phyloP scores from a whole-genome alignment of 2,113 vertebrate genomes.

The Motacilla alba region DNA sequence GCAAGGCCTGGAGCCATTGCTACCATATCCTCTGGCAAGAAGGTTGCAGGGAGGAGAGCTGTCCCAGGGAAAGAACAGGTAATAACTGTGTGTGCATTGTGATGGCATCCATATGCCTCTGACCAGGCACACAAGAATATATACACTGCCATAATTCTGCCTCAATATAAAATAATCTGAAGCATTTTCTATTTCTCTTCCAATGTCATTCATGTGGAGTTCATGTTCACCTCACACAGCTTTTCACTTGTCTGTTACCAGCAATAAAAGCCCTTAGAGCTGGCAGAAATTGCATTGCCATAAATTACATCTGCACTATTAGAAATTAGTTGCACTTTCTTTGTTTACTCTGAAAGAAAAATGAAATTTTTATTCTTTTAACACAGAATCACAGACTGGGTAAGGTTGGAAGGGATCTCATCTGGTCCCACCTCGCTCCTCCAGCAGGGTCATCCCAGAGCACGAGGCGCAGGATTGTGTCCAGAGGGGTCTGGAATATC shows the following conservation, averaged over 20 bases:
- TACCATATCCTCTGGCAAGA: not conserved
- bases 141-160: not conserved
- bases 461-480: not conserved
- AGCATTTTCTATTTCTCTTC: not conserved
- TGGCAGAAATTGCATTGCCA: not conserved
- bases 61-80: not conserved
- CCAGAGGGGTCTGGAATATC: fast-evolving
- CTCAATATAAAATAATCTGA: not conserved
- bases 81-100: not conserved
- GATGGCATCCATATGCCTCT: not conserved
- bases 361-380: not conserved
- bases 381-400: not conserved
- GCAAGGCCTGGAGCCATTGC: not conserved
- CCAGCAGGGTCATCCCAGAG: not conserved
- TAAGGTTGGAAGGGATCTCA: not conserved
- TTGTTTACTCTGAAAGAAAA: not conserved
- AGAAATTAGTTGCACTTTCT: not conserved
- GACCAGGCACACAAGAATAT: not conserved
- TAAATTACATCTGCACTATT: not conserved
- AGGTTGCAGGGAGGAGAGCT: not conserved
- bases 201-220: not conserved
- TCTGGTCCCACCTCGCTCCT: not conserved
- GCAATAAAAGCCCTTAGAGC: not conserved
- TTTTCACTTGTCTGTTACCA: not conserved
- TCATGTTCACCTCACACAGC: not conserved